Evolutionary conservation across 2,888 invertebrate species (phyloP), one percentile per base, ranked within the genome.

Genomic region (Orthosia gothica): DNA sequence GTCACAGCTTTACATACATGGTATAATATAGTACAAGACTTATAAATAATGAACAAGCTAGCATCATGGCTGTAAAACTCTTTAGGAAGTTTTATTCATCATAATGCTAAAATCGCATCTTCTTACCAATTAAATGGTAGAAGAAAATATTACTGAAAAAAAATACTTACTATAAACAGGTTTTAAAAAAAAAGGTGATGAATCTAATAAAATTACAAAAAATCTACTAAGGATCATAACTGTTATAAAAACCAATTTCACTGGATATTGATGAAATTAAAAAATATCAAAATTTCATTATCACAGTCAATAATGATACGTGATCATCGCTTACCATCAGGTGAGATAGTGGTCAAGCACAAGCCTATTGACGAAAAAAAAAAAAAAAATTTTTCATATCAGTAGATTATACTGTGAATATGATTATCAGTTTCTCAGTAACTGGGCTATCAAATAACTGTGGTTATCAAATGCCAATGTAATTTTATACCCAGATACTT

Each of bases 361-460:
- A n/a, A n/a, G n/a, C n/a, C n/a, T n/a, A n/a, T n/a, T n/a, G n/a
- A n/a, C n/a, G n/a, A n/a, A n/a, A n/a, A n/a, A n/a, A n/a, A n/a
- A n/a, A n/a, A n/a, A n/a, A n/a, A n/a, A n/a, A 52, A 49, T 68
- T 70, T 59, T 52, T 23, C 13, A 12, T 79, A 79, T 79, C 84
- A 66, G 62, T 63, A 63, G 57, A 74, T 79, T 67, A 70, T 23
- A 49, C 7, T 49, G 40, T 52, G 18, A 62, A 73, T 66, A 20
- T 12, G 4, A 32, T 63, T 65, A 80, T 84, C 65, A 15, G 54
- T 70, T 70, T 68, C 47, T 26, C 23, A 61, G n/a, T 58, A 83
- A 61, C 63, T 62, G 23, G 20, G 15, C 54, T 58, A 75, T 81
- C 75, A 55, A 75, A 55, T 63, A 52, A 40, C 32, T 67, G 32